These are phyloP conservation scores for Noctua fimbriata DNA, from an alignment of 2,888 invertebrate genomes.

Conservation along the genomic window DNA sequence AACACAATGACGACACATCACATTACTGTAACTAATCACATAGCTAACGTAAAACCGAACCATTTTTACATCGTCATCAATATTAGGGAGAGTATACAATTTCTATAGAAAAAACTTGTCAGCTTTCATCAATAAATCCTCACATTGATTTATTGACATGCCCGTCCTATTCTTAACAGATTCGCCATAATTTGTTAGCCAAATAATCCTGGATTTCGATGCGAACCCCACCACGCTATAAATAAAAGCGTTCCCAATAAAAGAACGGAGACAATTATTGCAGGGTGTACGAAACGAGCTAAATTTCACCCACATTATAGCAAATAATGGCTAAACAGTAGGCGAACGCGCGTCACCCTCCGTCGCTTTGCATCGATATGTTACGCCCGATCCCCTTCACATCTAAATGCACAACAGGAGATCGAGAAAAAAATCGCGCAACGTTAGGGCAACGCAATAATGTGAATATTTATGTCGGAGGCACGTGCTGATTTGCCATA, in stretches of 20 bases:
- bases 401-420: slow-evolving; percentile 88
- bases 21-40: slow-evolving; percentile 41
- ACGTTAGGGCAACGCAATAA: slow-evolving; percentile 85
- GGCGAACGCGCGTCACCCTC: slow-evolving; percentile 84
- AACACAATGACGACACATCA: slow-evolving; percentile 49
- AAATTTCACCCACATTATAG: slow-evolving; percentile 90
- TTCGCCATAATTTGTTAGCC: slow-evolving; percentile 90
- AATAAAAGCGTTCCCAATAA: slow-evolving; percentile 82
- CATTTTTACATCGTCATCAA: slow-evolving; percentile 70
- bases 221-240: slow-evolving; percentile 77
- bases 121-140: slow-evolving; percentile 86
- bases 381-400: slow-evolving; percentile 87
- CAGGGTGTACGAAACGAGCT: slow-evolving; percentile 84
- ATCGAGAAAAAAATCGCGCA: slow-evolving; percentile 82
- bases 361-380: slow-evolving; percentile 83
- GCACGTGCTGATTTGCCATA: slow-evolving; percentile 88
- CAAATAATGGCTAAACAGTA: slow-evolving; percentile 89
- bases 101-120: slow-evolving; percentile 79
- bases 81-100: slow-evolving; percentile 72
- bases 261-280: slow-evolving; percentile 87
- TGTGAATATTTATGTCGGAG: slow-evolving; percentile 88
- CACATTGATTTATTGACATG: slow-evolving; percentile 88
- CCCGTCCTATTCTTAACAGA: slow-evolving; percentile 87
- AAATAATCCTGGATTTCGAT: slow-evolving; percentile 89
- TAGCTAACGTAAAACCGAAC: slow-evolving; percentile 33